These are phyloP conservation scores for Tortrix viridana DNA, from an alignment of 2,888 invertebrate genomes.

Conservation along the genomic window DNA sequence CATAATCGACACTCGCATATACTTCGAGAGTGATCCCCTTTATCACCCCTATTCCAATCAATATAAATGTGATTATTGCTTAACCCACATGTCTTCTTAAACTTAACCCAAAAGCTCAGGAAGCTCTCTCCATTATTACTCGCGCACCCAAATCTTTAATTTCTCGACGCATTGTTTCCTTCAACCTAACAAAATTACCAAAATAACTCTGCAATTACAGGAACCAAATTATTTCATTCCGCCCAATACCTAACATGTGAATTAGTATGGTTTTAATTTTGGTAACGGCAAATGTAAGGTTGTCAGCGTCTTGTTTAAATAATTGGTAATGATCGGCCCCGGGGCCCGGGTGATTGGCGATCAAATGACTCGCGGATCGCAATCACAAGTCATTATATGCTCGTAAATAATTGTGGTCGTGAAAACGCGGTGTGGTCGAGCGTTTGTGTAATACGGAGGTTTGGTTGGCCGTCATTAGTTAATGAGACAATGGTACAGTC, in stretches of 20 bases:
- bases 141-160: constrained; percentile 12
- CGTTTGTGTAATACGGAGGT: constrained; percentile 16
- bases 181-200: neutral
- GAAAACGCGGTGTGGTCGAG: constrained; percentile 37
- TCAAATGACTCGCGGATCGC: constrained; percentile 38
- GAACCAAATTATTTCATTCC: constrained; percentile 21
- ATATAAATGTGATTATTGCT: no score
- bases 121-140: constrained; percentile 15
- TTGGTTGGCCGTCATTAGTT: neutral
- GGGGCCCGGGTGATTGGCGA: constrained; percentile 31
- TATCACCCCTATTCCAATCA: no score
- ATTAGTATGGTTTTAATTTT: constrained; percentile 22
- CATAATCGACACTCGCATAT: neutral
- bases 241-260: constrained; percentile 38
- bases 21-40: no score
- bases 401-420: constrained; percentile 47
- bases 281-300: constrained; percentile 46
- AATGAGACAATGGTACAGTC: constrained; percentile 1
- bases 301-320: constrained; percentile 60
- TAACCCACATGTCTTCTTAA: no score
- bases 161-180: constrained; percentile 26
- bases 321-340: constrained; percentile 60
- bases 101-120: constrained; percentile 7
- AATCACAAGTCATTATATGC: constrained; percentile 43
- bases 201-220: constrained; percentile 16